Evolutionary conservation across 1,140 invertebrate species (phyloP), one percentile per base, ranked within the genome.

Genomic region (Cataglyphis hispanica): DNA sequence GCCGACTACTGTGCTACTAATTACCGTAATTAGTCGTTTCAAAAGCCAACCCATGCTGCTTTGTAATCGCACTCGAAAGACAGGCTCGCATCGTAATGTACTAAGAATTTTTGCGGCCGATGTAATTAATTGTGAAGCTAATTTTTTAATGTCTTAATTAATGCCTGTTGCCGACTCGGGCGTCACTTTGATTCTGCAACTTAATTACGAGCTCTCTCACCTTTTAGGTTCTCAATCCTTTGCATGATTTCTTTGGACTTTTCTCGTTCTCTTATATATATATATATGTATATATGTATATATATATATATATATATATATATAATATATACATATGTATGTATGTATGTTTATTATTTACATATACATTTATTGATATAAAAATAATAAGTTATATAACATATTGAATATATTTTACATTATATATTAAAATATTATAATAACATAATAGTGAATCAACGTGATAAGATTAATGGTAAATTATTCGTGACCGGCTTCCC

Each of bases 111-210:
- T 83, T 83, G 53, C 27, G 67, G 53, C 25, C 78, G 43, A 43
- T 16, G 37, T 83, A 83, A 83, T 83, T 83, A 83, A 83, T 83
- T 61, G 78, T 67, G 37, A 10, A 40, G 53, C 67, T 72, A 83
- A 83, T 72, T 83, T 83, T 83, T 83, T 83, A 74, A 83, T 46
- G 67, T 60, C 67, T 72, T 83, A 83, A 83, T 72, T 58, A 83
- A 83, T 72, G 67, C 53, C 27, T 13, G 37, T 22, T n/a, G 66
- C 27, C 50, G 66, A 16, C 31, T 37, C 22, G 25, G 61, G 43
- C 60, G 31, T 63, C 40, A 34, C 43, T 37, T 81, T 53, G 19
- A 19, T 46, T 74, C 67, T 46, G 53, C 67, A 53, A 25, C 78
- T 83, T 72, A 83, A 83, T 83, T 83, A 83, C 25, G 56, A 60